A percentile compares a stretch with the other conserved stretches of the same genome.
phyloP scores from a whole-genome alignment of 30 jellyfish, hydroid and myxozoan species.

The Euphysa ruthae region DNA sequence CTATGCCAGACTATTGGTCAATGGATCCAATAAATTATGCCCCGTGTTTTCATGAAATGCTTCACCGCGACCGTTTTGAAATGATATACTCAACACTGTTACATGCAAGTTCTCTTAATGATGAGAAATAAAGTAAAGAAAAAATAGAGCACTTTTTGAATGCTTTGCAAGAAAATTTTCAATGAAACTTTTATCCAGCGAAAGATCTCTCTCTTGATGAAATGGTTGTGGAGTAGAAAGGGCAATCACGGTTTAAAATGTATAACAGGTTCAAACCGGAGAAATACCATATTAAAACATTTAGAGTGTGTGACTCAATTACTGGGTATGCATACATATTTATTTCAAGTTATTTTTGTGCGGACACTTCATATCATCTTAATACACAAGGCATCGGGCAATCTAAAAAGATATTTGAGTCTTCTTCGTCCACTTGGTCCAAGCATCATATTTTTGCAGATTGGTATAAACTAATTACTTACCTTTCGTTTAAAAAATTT shows the following conservation, averaged over 20 bases:
- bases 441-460: conserved; percentile 39
- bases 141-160: conserved; percentile 36
- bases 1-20: conserved; percentile 23
- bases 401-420: conserved; percentile 25
- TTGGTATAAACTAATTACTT: neutral
- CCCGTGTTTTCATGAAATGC: neutral
- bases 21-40: neutral
- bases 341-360: neutral
- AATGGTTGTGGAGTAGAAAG: conserved; percentile 36
- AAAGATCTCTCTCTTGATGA: conserved; percentile 21
- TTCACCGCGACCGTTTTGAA: conserved; percentile 31
- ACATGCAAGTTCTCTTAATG: neutral
- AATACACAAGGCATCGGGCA: neutral
- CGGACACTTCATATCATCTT: neutral
- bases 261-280: conserved; percentile 20
- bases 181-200: conserved; percentile 17
- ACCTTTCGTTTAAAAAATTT: neutral
- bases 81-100: conserved; percentile 20
- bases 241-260: conserved; percentile 11
- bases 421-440: conserved; percentile 4
- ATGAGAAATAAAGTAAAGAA: conserved; percentile 2
- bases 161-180: neutral
- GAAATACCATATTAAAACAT: conserved; percentile 24
- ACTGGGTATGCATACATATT: conserved; percentile 33
- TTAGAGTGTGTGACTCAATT: conserved; percentile 31